Evolutionary conservation across 2,888 invertebrate species (phyloP), one percentile per base, ranked within the genome.

Genomic region (Thera obeliscata): DNA sequence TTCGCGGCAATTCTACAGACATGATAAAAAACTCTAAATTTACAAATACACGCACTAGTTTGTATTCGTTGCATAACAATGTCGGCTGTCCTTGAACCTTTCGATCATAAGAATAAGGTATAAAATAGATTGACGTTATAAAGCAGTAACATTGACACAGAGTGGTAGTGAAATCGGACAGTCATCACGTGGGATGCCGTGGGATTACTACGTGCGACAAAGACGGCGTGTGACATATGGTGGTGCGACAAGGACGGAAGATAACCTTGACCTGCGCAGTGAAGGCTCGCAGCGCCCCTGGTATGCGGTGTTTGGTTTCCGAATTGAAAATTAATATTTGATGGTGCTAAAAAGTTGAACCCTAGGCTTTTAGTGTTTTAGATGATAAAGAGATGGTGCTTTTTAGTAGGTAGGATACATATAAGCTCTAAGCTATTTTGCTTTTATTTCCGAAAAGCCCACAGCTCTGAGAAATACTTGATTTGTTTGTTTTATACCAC

Each of bases 251-350:
- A 80, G 76, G 85, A 87, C 69, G 66, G 74, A 71, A 56, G 70
- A 71, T 78, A 87, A 84, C 89, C 89, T 90, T 88, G 89, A 89
- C 89, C 88, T 87, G 88, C 86, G 89, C 86, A 86, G 82, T 85
- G 77, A 78, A 81, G 72, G 75, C 76, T 74, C 67, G 74, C 67
- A 80, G 74, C 81, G 83, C 56, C 50, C 50, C 74, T 66, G 49
- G 55, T 67, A 48, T 11, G 72, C 68, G 69, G 75, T 60, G 78
- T 74, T 70, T 72, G 67, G 61, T 75, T 76, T 74, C 68, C 76
- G 79, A 81, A 84, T 79, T 79, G 73, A 74, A 76, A 76, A 78
- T 76, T 77, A 81, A 78, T 77, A 81, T 77, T 77, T 80, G 38
- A 83, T 84, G 78, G 74, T 80, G 79, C 80, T 76, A 78, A 56